Percentiles rank a stretch among this genome's conserved stretches.
phyloP scores from a whole-genome alignment of 2,113 vertebrate genomes.

The Perca schrenkii region DNA sequence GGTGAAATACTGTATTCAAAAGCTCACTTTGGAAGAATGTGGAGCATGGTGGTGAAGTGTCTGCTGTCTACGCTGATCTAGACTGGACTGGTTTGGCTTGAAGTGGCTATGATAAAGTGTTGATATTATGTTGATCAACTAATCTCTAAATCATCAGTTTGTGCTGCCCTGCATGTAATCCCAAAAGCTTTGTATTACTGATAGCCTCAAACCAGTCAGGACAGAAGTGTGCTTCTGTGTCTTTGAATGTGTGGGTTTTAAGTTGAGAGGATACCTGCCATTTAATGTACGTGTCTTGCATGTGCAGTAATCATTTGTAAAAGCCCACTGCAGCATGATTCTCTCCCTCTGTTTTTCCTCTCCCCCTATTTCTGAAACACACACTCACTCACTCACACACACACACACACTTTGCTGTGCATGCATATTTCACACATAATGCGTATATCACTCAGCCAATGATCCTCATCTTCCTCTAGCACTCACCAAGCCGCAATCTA shows the following conservation, averaged over 20 bases:
- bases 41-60: slow-evolving; percentile 45
- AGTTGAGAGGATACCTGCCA: slow-evolving; percentile 26
- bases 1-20: slow-evolving; percentile 50
- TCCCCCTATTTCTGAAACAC: slow-evolving; percentile 48
- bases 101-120: slow-evolving; percentile 39
- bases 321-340: slow-evolving; percentile 52
- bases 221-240: slow-evolving; percentile 38
- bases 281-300: slow-evolving; percentile 30
- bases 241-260: slow-evolving; percentile 32
- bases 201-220: slow-evolving; percentile 49
- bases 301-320: slow-evolving; percentile 50
- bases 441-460: slow-evolving; percentile 59
- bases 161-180: slow-evolving; percentile 45
- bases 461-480: slow-evolving; percentile 62
- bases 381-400: slow-evolving; percentile 8
- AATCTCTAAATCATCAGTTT: slow-evolving; percentile 41
- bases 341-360: slow-evolving; percentile 22
- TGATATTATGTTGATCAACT: slow-evolving; percentile 26
- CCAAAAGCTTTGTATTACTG: slow-evolving; percentile 35
- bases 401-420: slow-evolving; percentile 51
- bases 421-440: slow-evolving; percentile 70
- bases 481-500: slow-evolving; percentile 57
- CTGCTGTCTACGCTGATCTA: slow-evolving; percentile 65
- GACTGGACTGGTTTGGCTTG: slow-evolving; percentile 74
- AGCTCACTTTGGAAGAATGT: slow-evolving; percentile 44